These are phyloP conservation scores for Drosophila stalkeri DNA, from an alignment of 2,888 invertebrate genomes.

Conservation along the genomic window DNA sequence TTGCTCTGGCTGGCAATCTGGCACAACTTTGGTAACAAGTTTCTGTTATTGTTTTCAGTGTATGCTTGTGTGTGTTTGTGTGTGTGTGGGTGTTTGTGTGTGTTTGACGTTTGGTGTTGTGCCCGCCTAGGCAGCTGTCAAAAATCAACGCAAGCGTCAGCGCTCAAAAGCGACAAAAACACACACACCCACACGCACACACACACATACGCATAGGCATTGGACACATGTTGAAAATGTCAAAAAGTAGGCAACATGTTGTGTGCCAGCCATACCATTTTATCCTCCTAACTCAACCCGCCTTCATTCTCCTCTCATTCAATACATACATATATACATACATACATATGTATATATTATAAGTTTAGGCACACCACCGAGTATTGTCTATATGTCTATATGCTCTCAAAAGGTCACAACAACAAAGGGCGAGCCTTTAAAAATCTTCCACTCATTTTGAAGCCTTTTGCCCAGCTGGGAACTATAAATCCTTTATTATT, in stretches of 20 bases:
- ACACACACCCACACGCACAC: slow-evolving; percentile 21
- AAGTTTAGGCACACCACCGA: slow-evolving; percentile 52
- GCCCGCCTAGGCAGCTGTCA: slow-evolving; percentile 77
- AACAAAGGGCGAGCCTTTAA: slow-evolving; percentile 53
- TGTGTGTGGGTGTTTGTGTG: slow-evolving; percentile 34
- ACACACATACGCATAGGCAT: slow-evolving; percentile 41
- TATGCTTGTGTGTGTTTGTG: slow-evolving; percentile 31
- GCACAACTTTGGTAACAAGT: slow-evolving; percentile 74
- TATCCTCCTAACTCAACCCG: neutral
- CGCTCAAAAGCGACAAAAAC: slow-evolving; percentile 64
- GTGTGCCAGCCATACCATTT: slow-evolving; percentile 39
- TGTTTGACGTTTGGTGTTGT: slow-evolving; percentile 54
- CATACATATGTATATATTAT: slow-evolving; percentile 46
- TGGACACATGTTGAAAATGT: slow-evolving; percentile 77
- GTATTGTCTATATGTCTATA: slow-evolving; percentile 6
- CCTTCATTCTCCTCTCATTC: neutral
- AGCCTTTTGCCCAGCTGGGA: slow-evolving; percentile 56
- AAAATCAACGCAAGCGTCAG: slow-evolving; percentile 79
- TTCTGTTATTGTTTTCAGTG: slow-evolving; percentile 70
- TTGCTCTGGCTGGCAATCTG: slow-evolving; percentile 62
- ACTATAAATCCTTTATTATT: slow-evolving; percentile 38
- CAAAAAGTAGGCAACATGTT: slow-evolving; percentile 78
- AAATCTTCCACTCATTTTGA: slow-evolving; percentile 54
- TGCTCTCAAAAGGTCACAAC: slow-evolving; percentile 21
- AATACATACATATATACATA: slow-evolving; percentile 22